These are phyloP conservation scores for Acridotheres tristis DNA, from an alignment of 2,797 vertebrate genomes.

Conservation along the genomic window DNA sequence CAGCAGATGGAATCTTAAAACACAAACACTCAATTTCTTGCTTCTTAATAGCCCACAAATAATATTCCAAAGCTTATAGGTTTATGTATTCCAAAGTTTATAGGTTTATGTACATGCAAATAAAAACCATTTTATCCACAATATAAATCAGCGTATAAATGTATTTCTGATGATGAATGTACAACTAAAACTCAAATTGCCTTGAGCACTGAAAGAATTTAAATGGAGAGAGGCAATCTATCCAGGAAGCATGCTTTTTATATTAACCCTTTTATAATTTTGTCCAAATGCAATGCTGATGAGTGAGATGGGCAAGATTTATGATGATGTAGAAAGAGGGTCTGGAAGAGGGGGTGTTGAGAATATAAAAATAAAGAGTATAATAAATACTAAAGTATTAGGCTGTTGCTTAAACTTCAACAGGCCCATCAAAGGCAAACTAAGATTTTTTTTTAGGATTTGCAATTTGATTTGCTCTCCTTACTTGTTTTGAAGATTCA, in stretches of 20 bases:
- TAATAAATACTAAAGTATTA: constrained; percentile 26
- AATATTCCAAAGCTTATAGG: background rate
- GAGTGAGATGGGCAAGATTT: constrained; percentile 51
- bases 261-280: constrained; percentile 57
- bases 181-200: constrained; percentile 5
- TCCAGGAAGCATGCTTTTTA: background rate
- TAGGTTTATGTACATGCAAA: constrained; percentile 7
- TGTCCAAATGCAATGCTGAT: constrained; percentile 29
- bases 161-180: constrained; percentile 3
- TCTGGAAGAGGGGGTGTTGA: constrained; percentile 15
- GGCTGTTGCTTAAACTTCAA: constrained; percentile 1
- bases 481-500: constrained; percentile 25
- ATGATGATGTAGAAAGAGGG: constrained; percentile 16
- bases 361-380: constrained; percentile 50
- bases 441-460: constrained; percentile 13
- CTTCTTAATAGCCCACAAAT: background rate
- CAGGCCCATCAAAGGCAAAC: constrained; percentile 23
- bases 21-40: background rate
- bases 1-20: constrained; percentile 33
- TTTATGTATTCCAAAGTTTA: constrained; percentile 4
- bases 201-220: constrained; percentile 22
- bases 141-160: background rate
- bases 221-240: background rate
- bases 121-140: constrained; percentile 11
- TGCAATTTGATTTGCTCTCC: constrained; percentile 8